A percentile compares a stretch with the other conserved stretches of the same genome.
These are phyloP conservation scores for Xylocampa areola DNA, from an alignment of 2,888 invertebrate species.

Conservation along the genomic window DNA sequence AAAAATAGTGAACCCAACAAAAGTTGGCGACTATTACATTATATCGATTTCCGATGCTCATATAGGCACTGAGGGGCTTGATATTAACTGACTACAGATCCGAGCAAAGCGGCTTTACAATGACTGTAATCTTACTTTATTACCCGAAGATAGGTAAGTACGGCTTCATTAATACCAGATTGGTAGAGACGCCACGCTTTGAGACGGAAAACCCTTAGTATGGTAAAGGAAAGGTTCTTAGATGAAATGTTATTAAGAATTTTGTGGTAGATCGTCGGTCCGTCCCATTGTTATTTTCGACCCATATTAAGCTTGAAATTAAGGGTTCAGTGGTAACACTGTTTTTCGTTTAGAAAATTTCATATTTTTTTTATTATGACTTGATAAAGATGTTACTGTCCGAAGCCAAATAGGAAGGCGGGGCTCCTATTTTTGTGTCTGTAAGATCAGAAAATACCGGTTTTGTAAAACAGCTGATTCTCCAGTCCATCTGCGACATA, in stretches of 20 bases:
- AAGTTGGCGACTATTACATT: constrained; percentile 38
- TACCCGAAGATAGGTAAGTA: constrained; percentile 64
- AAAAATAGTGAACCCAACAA: constrained; percentile 25
- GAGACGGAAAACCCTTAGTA: neutral
- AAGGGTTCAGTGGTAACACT: neutral
- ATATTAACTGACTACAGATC: constrained; percentile 54
- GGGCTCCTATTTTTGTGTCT: too few relatives aligned
- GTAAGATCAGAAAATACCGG: too few relatives aligned
- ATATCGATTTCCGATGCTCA: constrained; percentile 43
- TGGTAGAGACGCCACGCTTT: constrained; percentile 12
- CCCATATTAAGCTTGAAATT: too few relatives aligned
- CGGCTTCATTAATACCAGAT: constrained; percentile 75
- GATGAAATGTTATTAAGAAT: constrained; percentile 5
- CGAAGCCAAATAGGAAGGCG: too few relatives aligned
- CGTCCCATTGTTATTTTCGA: too few relatives aligned
- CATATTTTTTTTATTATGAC: too few relatives aligned
- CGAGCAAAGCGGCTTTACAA: constrained; percentile 65
- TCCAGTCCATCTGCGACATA: too few relatives aligned
- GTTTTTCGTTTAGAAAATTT: too few relatives aligned
- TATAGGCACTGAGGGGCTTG: constrained; percentile 30
- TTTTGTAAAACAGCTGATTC: too few relatives aligned
- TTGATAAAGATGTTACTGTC: too few relatives aligned
- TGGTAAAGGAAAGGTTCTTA: neutral
- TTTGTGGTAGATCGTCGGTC: neutral
- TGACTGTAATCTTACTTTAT: constrained; percentile 78